phyloP scores from a whole-genome alignment of 2,888 invertebrate species.

The Limenitis camilla region DNA sequence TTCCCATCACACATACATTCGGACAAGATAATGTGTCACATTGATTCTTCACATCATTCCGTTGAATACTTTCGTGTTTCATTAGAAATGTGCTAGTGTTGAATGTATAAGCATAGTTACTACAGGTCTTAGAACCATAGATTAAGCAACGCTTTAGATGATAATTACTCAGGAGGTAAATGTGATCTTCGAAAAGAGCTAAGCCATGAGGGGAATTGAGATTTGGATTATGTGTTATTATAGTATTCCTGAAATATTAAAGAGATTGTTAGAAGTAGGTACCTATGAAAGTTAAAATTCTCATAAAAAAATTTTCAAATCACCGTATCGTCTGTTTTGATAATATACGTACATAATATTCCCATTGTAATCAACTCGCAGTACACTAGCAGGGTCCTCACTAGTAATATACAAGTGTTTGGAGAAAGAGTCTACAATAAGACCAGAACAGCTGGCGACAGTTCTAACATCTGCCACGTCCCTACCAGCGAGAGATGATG shows the following conservation, averaged over 20 bases:
- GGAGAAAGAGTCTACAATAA: slow-evolving; percentile 67
- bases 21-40: no score
- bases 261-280: background rate
- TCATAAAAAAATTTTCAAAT: no score
- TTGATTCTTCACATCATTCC: slow-evolving; percentile 49
- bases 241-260: slow-evolving; percentile 42
- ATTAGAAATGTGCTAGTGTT: slow-evolving; percentile 46
- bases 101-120: slow-evolving; percentile 50
- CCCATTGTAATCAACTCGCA: slow-evolving; percentile 55
- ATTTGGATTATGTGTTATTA: slow-evolving; percentile 57
- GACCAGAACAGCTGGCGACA: slow-evolving; percentile 52
- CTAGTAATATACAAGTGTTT: slow-evolving; percentile 85
- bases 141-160: slow-evolving; percentile 77
- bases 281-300: background rate
- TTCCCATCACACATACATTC: slow-evolving; percentile 65
- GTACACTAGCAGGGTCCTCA: slow-evolving; percentile 53
- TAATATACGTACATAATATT: slow-evolving; percentile 39
- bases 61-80: slow-evolving; percentile 45
- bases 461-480: slow-evolving; percentile 50
- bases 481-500: slow-evolving; percentile 71
- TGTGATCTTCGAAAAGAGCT: slow-evolving; percentile 82
- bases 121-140: slow-evolving; percentile 67
- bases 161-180: slow-evolving; percentile 80
- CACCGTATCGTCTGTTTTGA: background rate
- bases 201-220: slow-evolving; percentile 77